Percentiles rank a stretch among this genome's conserved stretches.
Evolutionary conservation across 2,797 vertebrate genomes (phyloP).

Genomic region (Neosalanx taihuensis): DNA sequence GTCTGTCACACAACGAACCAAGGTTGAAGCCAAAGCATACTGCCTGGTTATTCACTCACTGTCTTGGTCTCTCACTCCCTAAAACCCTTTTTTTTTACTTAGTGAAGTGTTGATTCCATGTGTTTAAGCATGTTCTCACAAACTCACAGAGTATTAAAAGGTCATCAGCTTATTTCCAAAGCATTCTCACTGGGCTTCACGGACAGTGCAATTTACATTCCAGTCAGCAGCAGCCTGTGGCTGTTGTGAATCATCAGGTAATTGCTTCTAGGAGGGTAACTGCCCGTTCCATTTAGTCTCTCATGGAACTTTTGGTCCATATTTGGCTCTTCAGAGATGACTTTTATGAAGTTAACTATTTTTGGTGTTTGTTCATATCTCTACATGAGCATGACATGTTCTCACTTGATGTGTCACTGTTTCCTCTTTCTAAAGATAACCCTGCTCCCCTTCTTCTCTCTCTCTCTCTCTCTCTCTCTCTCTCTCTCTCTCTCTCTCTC

Average conservation of each 20-base stretch:
- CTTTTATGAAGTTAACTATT: too few species aligned
- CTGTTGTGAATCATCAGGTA: slow-evolving; percentile 59
- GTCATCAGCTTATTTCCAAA: slow-evolving; percentile 57
- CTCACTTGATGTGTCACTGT: not conserved
- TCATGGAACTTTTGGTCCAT: slow-evolving; percentile 41
- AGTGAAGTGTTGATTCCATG: slow-evolving; percentile 45
- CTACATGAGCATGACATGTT: not conserved
- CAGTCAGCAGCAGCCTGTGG: slow-evolving; percentile 53
- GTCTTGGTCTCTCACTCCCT: not conserved
- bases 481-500: slow-evolving; percentile 5
- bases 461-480: slow-evolving; percentile 2
- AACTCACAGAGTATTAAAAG: slow-evolving; percentile 63
- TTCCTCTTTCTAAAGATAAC: slow-evolving; percentile 5
- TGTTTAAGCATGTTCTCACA: slow-evolving; percentile 66
- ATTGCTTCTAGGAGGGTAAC: slow-evolving; percentile 60
- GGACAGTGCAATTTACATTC: slow-evolving; percentile 72
- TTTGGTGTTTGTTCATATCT: not conserved
- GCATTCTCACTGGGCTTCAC: slow-evolving; percentile 65
- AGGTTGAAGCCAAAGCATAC: too few species aligned
- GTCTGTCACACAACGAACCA: too few species aligned
- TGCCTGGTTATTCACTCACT: not conserved
- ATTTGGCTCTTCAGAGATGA: slow-evolving; percentile 35
- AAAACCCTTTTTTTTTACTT: slow-evolving; percentile 11
- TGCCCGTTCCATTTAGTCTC: slow-evolving; percentile 45
- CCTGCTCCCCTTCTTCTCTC: not conserved